Conservation (phyloP, 2,797 vertebrate species). For the Fistularia commersonii region DNA sequence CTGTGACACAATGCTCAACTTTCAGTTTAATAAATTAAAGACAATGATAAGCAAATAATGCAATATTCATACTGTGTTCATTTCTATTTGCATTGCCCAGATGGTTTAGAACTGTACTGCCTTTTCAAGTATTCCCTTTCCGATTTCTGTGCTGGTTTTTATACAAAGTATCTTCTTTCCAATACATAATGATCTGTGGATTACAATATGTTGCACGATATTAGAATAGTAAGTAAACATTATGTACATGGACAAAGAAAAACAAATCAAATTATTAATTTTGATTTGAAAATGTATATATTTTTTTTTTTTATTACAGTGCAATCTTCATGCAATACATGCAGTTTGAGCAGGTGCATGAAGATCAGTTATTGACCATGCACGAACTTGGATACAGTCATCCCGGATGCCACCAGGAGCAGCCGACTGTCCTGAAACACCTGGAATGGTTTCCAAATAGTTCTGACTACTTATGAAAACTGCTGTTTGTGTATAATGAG, state of each 20-base stretch:
- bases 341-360: slow-evolving; percentile 66
- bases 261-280: slow-evolving; percentile 12
- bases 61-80: slow-evolving; percentile 38
- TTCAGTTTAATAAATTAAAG: slow-evolving; percentile 47
- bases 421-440: slow-evolving; percentile 13
- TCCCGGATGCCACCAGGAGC: slow-evolving; percentile 9
- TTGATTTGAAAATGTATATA: slow-evolving; percentile 40
- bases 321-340: slow-evolving; percentile 72
- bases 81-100: slow-evolving; percentile 57
- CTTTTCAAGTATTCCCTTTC: slow-evolving; percentile 68
- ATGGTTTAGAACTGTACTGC: slow-evolving; percentile 50
- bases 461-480: not conserved
- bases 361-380: slow-evolving; percentile 46
- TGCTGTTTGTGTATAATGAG: not conserved
- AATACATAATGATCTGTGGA: slow-evolving; percentile 30
- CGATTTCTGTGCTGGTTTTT: slow-evolving; percentile 51
- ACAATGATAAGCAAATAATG: slow-evolving; percentile 33
- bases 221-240: slow-evolving; percentile 60
- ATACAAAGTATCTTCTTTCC: slow-evolving; percentile 35
- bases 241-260: slow-evolving; percentile 49
- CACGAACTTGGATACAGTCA: slow-evolving; percentile 30
- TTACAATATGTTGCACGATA: slow-evolving; percentile 58
- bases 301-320: slow-evolving; percentile 56
- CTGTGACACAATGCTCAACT: not conserved
- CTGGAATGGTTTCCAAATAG: slow-evolving; percentile 8